Evolutionary conservation across 2,888 invertebrate genomes (phyloP).

Genomic region (Pammene fasciana): DNA sequence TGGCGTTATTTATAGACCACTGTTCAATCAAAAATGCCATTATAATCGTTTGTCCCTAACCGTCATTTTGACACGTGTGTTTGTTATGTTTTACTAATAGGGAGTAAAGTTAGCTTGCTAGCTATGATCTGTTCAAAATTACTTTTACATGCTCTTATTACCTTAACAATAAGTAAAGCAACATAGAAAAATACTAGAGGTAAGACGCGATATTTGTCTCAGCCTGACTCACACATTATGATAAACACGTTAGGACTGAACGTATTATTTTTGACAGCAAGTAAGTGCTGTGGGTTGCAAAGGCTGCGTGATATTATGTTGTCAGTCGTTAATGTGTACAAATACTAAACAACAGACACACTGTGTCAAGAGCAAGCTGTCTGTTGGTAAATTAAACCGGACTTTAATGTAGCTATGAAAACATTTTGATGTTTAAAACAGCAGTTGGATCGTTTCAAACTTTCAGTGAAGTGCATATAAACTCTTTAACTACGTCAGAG

Average conservation of each 20-base stretch:
- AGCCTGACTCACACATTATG: not conserved
- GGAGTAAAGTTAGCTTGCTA: too few relatives aligned
- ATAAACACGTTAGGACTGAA: not conserved
- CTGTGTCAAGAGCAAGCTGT: not conserved
- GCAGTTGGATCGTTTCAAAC: not conserved
- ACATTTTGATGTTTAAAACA: too few relatives aligned
- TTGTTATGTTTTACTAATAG: too few relatives aligned
- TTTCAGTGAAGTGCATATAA: not conserved
- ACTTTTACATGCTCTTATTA: too few relatives aligned
- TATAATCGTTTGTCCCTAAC: too few relatives aligned
- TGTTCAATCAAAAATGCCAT: too few relatives aligned
- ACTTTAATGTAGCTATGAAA: conserved; percentile 1
- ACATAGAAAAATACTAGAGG: too few relatives aligned
- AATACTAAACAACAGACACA: not conserved
- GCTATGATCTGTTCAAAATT: too few relatives aligned
- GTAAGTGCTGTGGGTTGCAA: not conserved
- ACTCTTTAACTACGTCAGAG: not conserved
- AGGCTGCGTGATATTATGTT: not conserved
- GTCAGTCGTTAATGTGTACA: not conserved
- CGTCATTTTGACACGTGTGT: too few relatives aligned
- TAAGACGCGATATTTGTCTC: too few relatives aligned
- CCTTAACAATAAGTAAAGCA: too few relatives aligned
- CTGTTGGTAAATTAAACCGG: not conserved
- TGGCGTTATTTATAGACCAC: too few relatives aligned
- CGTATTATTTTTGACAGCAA: not conserved